Conservation (phyloP, 2,113 vertebrate species). For the Solenodon paradoxus region DNA sequence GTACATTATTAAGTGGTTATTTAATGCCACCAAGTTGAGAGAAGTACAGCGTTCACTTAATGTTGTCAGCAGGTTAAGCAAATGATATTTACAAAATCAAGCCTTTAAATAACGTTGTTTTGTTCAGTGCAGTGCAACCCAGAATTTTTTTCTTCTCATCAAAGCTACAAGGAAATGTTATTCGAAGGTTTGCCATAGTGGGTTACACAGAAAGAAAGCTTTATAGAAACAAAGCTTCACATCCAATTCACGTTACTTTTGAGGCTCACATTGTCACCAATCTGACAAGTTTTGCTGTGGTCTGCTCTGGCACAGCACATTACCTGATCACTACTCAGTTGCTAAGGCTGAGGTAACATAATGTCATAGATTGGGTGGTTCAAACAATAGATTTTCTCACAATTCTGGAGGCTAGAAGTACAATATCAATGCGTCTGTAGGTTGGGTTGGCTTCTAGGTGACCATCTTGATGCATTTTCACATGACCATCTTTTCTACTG, state of each 20-base stretch:
- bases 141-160: too few species aligned
- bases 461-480: too few species aligned
- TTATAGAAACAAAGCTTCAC: not conserved
- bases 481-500: not conserved
- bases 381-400: not conserved
- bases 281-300: too few species aligned
- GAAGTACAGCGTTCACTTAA: too few species aligned
- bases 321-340: not conserved
- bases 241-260: not conserved
- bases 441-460: too few species aligned
- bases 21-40: not conserved
- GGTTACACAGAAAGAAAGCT: not conserved
- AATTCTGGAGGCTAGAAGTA: not conserved
- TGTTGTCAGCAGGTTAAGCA: too few species aligned
- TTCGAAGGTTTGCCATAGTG: not conserved
- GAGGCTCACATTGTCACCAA: not conserved
- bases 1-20: not conserved
- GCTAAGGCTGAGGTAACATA: not conserved
- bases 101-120: too few species aligned
- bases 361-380: not conserved
- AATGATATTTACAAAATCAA: too few species aligned
- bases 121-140: too few species aligned
- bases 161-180: too few species aligned
- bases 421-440: too few species aligned
- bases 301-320: not conserved